phyloP scores from a whole-genome alignment of 2,797 vertebrate species.

The Erpetoichthys calabaricus region DNA sequence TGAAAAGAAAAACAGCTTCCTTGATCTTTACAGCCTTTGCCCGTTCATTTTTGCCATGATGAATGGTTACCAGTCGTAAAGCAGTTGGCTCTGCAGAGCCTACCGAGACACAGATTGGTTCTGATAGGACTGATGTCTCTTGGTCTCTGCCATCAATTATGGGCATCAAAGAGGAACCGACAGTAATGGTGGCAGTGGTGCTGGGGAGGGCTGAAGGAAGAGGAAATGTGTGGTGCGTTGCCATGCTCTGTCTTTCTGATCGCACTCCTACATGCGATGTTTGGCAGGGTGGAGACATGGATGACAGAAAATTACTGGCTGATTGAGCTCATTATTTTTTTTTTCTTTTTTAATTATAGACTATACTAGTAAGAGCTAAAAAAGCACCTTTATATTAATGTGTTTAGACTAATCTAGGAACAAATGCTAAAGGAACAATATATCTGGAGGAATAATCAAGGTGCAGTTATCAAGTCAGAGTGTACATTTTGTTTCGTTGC shows the following conservation, averaged over 20 bases:
- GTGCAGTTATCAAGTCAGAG: no score
- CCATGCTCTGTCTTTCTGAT: slow-evolving; percentile 37
- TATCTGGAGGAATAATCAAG: no score
- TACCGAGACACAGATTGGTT: slow-evolving; percentile 58
- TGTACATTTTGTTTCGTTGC: no score
- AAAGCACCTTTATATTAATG: no score
- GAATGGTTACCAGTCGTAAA: slow-evolving; percentile 35
- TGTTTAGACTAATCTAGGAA: no score
- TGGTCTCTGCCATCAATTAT: slow-evolving; percentile 60
- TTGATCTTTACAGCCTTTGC: no score
- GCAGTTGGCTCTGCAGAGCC: slow-evolving; percentile 59
- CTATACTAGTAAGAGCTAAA: no score
- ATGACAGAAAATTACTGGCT: neutral
- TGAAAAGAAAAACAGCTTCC: no score
- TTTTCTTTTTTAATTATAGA: neutral
- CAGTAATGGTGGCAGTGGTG: slow-evolving; percentile 15
- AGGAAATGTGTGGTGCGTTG: slow-evolving; percentile 43
- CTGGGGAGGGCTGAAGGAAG: slow-evolving; percentile 10
- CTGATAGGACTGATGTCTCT: slow-evolving; percentile 62
- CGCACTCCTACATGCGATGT: slow-evolving; percentile 18
- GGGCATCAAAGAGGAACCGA: slow-evolving; percentile 43
- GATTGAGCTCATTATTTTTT: neutral
- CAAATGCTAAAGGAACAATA: no score
- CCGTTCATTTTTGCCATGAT: slow-evolving; percentile 34
- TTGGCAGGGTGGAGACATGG: neutral